Percentiles rank a stretch among this genome's conserved stretches.
These are phyloP conservation scores for Scolanthus callimorphus DNA, from an alignment of 92 coral and sea anemone genomes.

Conservation along the genomic window DNA sequence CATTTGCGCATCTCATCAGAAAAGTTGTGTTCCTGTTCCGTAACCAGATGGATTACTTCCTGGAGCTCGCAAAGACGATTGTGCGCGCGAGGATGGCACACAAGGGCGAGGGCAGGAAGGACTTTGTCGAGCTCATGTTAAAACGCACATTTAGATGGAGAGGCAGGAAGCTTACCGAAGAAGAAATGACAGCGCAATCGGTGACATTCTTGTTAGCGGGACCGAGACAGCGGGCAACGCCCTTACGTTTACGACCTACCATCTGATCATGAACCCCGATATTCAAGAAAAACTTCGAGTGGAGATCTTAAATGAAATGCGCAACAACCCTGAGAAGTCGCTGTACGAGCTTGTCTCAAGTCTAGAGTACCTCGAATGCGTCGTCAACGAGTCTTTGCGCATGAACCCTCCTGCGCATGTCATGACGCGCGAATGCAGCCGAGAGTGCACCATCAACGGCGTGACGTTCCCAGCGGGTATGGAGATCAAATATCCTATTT, in stretches of 20 bases:
- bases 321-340: slow-evolving; percentile 18
- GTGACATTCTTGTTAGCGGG: slow-evolving; percentile 48
- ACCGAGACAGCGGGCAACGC: slow-evolving; percentile 57
- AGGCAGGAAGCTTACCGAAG: slow-evolving; percentile 46
- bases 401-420: slow-evolving; percentile 46
- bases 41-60: slow-evolving; percentile 19
- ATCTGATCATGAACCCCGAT: slow-evolving; percentile 39
- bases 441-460: slow-evolving; percentile 31
- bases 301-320: slow-evolving; percentile 18
- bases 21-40: slow-evolving; percentile 2
- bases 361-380: slow-evolving; percentile 64
- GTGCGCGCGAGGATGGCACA: slow-evolving; percentile 37
- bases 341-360: slow-evolving; percentile 49
- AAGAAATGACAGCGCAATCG: slow-evolving; percentile 51
- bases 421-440: slow-evolving; percentile 42
- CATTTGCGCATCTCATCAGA: neutral
- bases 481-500: slow-evolving; percentile 37
- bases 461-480: slow-evolving; percentile 41
- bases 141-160: slow-evolving; percentile 43
- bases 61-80: slow-evolving; percentile 35
- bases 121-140: slow-evolving; percentile 58
- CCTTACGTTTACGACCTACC: slow-evolving; percentile 23
- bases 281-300: slow-evolving; percentile 34
- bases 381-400: slow-evolving; percentile 53
- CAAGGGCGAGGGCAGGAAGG: slow-evolving; percentile 32